Evolutionary conservation across 1,140 invertebrate genomes (phyloP), one percentile per base, ranked within the genome.

Genomic region (Pseudobourletiella spinata): DNA sequence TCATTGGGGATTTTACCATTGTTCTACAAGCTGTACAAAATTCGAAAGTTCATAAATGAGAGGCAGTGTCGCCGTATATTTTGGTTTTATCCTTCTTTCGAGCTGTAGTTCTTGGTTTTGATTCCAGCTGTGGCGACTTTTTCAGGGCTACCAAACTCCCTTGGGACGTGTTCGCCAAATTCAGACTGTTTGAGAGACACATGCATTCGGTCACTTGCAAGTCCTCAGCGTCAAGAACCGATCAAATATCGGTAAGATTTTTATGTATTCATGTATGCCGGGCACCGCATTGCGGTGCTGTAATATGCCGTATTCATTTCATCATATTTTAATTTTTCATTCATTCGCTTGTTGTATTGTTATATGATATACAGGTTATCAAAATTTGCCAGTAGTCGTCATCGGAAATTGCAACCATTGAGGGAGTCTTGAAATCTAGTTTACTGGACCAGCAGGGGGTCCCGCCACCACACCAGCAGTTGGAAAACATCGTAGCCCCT

Each of bases 321-420:
- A 30, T 6, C n/a, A 44, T n/a, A 18, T 57, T 39, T 16, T n/a
- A 57, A 57, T 57, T 32, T 35, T 39, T 39, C 11, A 11, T 39
- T 39, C 35, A 11, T 39, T 11, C n/a, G 11, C 35, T n/a, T 39
- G 35, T 39, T 39, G n/a, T n/a, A 11, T n/a, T n/a, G 11, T 39
- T n/a, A 11, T n/a, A 11, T n/a, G 11, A 39, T 39, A 11, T 76
- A 71, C 80, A 91, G 89, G 86, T 88, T 86, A 84, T 88, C 88
- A 85, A 89, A 89, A 89, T 90, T 89, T 86, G 86, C 86, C 79
- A 91, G 88, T 82, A 91, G 90, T 83, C 89, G 88, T 81, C 90
- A 92, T 84, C 86, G 89, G 81, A 93, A 91, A 83, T 83, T 91
- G 76, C 87, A 91, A 80, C 88, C 89, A 75, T 88, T 91, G 81